Conservation (phyloP, 2,888 invertebrate genomes). For the Polymixis lichenea region DNA sequence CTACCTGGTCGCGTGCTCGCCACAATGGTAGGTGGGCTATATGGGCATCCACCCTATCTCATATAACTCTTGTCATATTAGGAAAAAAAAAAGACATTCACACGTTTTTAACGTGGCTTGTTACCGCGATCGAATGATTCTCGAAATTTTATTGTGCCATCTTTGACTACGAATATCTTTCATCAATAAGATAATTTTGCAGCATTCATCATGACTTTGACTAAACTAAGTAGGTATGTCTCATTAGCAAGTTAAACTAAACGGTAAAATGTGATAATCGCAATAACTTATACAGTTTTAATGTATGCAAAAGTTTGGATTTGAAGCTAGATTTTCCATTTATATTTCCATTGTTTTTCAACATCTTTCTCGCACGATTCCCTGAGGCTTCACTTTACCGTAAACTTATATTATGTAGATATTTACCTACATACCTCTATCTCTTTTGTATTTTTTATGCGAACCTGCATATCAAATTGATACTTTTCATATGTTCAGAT, state of each 20-base stretch:
- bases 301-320: background rate
- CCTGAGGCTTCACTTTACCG: conserved; percentile 34
- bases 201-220: background rate
- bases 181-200: background rate
- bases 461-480: conserved; percentile 67
- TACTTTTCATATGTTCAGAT: conserved; percentile 69
- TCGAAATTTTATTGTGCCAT: conserved; percentile 1
- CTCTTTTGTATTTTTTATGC: conserved; percentile 61
- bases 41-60: conserved; percentile 60
- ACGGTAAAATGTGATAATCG: background rate
- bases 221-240: background rate
- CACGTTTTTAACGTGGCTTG: conserved; percentile 55
- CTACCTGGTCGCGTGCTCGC: conserved; percentile 77
- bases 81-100: conserved; percentile 53
- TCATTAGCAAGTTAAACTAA: conserved; percentile 2
- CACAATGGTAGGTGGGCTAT: conserved; percentile 63
- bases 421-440: conserved; percentile 48
- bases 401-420: conserved; percentile 28
- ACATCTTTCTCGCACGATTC: conserved; percentile 20
- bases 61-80: conserved; percentile 37
- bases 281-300: background rate
- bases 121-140: background rate
- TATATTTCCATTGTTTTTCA: conserved; percentile 37
- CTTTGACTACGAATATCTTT: background rate
- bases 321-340: conserved; percentile 22